phyloP scores from a whole-genome alignment of 1,140 invertebrate species.

The Caenorhabditis inopinata region DNA sequence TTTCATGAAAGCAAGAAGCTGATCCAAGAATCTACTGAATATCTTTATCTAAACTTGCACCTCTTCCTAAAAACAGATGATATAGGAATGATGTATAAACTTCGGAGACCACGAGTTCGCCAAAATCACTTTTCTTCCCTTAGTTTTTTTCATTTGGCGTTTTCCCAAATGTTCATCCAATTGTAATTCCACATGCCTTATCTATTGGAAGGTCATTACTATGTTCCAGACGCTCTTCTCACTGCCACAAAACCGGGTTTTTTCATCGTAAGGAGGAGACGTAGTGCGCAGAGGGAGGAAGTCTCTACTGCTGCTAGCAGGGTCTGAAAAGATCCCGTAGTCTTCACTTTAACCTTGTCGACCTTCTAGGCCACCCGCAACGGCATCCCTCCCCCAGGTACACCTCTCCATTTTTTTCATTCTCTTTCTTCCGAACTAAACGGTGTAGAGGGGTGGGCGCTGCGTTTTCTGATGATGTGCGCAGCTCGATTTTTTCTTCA shows the following conservation, averaged over 20 bases:
- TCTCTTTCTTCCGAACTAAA: conserved; percentile 31
- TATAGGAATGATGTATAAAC: not conserved
- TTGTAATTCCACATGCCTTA: conserved; percentile 33
- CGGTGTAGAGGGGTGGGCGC: not conserved
- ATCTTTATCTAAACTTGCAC: not conserved
- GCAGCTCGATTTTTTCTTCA: conserved; percentile 32
- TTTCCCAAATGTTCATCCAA: conserved; percentile 31
- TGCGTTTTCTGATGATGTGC: conserved; percentile 30
- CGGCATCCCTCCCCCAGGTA: conserved; percentile 17
- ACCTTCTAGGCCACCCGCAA: conserved; percentile 18
- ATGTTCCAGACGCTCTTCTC: conserved; percentile 31
- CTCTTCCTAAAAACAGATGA: not conserved
- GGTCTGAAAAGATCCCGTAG: conserved; percentile 29
- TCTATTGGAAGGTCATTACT: conserved; percentile 31
- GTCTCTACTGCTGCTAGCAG: conserved; percentile 24
- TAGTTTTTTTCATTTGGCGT: not conserved
- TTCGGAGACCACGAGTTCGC: conserved; percentile 18
- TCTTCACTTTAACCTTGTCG: conserved; percentile 30
- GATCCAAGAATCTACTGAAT: too few species aligned
- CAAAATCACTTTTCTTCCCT: conserved; percentile 17
- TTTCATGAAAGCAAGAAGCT: not conserved
- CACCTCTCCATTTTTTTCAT: conserved; percentile 16
- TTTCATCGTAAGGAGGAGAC: conserved; percentile 14
- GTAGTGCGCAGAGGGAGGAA: conserved; percentile 14
- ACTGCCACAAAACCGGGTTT: conserved; percentile 31